Evolutionary conservation across 2,113 vertebrate genomes (phyloP).

Genomic region (rabbit (Oryctolagus cuniculus)): DNA sequence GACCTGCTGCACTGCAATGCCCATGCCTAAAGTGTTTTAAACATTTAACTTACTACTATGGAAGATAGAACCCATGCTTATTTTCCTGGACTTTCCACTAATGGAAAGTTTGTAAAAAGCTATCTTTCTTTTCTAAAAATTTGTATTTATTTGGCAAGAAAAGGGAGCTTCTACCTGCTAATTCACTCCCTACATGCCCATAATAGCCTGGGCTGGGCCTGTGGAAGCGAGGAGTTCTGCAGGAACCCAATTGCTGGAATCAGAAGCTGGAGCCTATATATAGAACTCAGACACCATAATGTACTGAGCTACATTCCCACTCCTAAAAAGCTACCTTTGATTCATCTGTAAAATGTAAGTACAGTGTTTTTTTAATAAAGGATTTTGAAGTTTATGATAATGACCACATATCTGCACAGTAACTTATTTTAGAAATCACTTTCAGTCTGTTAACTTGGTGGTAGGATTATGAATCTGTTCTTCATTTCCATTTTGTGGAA

Average conservation of each 20-base stretch:
- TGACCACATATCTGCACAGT: background rate
- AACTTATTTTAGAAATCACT: conserved; percentile 58
- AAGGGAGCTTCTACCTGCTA: too few species aligned
- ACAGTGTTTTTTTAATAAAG: conserved; percentile 40
- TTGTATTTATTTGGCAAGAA: too few species aligned
- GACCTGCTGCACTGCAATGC: too few species aligned
- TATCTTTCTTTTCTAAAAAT: conserved; percentile 32
- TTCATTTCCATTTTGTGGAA: conserved; percentile 66
- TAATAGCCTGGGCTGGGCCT: too few species aligned
- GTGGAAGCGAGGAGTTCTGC: too few species aligned
- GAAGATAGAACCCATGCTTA: conserved; percentile 57
- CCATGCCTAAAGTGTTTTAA: conserved; percentile 8
- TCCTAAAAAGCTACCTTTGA: conserved; percentile 58
- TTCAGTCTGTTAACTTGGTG: conserved; percentile 51
- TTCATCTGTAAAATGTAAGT: conserved; percentile 65
- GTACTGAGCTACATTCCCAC: too few species aligned
- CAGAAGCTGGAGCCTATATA: too few species aligned
- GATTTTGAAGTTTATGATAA: conserved; percentile 20
- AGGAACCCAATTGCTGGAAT: too few species aligned
- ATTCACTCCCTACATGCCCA: too few species aligned
- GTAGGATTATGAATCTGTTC: conserved; percentile 64
- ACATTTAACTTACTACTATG: background rate
- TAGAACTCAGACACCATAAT: too few species aligned
- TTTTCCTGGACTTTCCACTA: conserved; percentile 34
- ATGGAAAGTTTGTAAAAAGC: conserved; percentile 55